Evolutionary conservation across 2,888 invertebrate genomes (phyloP), one percentile per base, ranked within the genome.

Genomic region (Strigamia crassipes): DNA sequence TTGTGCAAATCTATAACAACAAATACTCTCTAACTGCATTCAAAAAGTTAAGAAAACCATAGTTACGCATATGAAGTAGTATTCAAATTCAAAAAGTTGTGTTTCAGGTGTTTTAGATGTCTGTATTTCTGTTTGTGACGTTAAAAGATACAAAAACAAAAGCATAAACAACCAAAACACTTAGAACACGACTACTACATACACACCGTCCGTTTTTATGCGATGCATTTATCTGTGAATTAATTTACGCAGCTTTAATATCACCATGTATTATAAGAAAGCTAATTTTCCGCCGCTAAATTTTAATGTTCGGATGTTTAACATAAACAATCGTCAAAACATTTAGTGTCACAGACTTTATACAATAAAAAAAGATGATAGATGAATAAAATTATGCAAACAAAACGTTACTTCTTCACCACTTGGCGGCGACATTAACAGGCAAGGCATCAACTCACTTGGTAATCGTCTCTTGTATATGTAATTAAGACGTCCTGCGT

Each of bases 321-420:
- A 73, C 31, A 31, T 31, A 73, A 73, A 31, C 73, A 73, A 73
- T 73, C 31, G 31, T 73, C 73, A 73, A 73, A 73, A 73, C 23
- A 73, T 73, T 73, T 73, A 73, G 27, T 73, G 31, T 27, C 73
- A 73, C 15, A 73, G 23, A 73, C 73, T 15, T 4, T 73, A n/a
- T 6, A 73, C 23, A 31, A 73, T 31, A 15, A 73, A 73, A 23
- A n/a, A 31, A 73, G 31, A 73, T 31, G 15, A 73, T 31, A 31
- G 73, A 73, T 73, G 73, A 73, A 73, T 73, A 73, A 73, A 73
- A 73, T 73, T 73, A 73, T 73, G 73, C 27, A 31, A 73, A 73
- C 23, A 13, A 31, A 66, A 73, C 73, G 73, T 73, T 73, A 31
- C 73, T 73, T 73, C 23, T 23, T 73, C 73, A 73, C 73, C 73